A percentile compares a stretch with the other conserved stretches of the same genome.
Evolutionary conservation across 2,888 invertebrate species (phyloP).

Genomic region (Cephus pygmeus): DNA sequence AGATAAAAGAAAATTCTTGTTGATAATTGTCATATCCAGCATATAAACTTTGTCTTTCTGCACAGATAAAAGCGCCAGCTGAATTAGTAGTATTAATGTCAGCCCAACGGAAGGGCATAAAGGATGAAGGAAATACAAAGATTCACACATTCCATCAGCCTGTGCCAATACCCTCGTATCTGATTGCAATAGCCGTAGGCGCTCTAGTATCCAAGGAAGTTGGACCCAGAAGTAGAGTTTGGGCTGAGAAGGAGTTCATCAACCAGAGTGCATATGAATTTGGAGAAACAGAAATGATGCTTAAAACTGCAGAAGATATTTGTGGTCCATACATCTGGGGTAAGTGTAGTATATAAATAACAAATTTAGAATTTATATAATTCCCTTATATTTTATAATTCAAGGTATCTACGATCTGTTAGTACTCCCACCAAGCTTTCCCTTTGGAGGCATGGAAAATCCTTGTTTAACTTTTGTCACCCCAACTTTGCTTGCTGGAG

Average conservation of each 20-base stretch:
- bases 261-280: conserved; percentile 91
- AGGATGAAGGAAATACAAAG: conserved; percentile 64
- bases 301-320: conserved; percentile 83
- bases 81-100: conserved; percentile 90
- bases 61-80: conserved; percentile 76
- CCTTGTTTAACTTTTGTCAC: conserved; percentile 96
- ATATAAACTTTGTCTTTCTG: neutral
- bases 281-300: conserved; percentile 84
- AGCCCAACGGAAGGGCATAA: conserved; percentile 73
- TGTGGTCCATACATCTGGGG: conserved; percentile 94
- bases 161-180: conserved; percentile 88
- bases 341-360: conserved; percentile 16
- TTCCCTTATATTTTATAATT: conserved; percentile 6
- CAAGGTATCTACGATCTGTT: conserved; percentile 82
- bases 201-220: conserved; percentile 79
- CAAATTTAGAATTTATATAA: neutral
- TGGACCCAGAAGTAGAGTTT: conserved; percentile 86
- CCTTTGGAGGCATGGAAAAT: conserved; percentile 98
- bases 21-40: neutral
- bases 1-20: neutral
- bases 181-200: conserved; percentile 91
- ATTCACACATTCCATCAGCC: conserved; percentile 76
- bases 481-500: conserved; percentile 93
- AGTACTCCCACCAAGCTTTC: conserved; percentile 93
- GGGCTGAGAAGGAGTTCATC: conserved; percentile 89